A percentile compares a stretch with the other conserved stretches of the same genome.
Conservation (phyloP, 2,113 vertebrate genomes). For the Caloenas nicobarica region DNA sequence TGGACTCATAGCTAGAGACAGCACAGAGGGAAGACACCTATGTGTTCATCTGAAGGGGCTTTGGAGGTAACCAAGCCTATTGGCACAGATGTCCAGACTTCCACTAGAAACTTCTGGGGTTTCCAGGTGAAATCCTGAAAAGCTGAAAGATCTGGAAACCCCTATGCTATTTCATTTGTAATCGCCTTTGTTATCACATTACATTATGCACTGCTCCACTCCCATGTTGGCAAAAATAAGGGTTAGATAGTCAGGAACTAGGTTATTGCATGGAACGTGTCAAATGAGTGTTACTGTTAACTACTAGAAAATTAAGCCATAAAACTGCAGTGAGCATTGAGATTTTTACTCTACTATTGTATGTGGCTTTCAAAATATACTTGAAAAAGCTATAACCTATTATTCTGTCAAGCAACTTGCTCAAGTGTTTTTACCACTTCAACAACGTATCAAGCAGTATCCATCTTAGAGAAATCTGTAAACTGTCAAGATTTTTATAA, state of each 20-base stretch:
- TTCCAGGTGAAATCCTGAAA: background rate
- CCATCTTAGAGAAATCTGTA: background rate
- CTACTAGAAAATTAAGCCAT: background rate
- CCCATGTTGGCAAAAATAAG: background rate
- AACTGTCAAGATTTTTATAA: background rate
- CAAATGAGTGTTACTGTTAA: background rate
- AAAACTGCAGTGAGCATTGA: background rate
- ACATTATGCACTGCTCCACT: background rate
- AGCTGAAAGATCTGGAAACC: background rate
- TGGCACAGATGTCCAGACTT: background rate
- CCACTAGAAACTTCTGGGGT: background rate
- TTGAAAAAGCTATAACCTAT: background rate
- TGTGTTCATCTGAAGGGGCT: background rate
- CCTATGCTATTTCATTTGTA: background rate
- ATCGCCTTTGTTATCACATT: background rate
- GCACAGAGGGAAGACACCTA: background rate
- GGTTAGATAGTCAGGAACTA: background rate
- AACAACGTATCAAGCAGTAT: background rate
- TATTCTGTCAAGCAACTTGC: background rate
- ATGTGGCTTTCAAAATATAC: background rate
- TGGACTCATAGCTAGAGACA: background rate
- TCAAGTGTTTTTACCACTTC: background rate
- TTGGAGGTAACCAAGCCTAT: background rate
- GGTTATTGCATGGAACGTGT: background rate
- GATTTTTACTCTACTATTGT: background rate